These are phyloP conservation scores for Hyposoter dolosus DNA, from an alignment of 2,888 invertebrate species.

Conservation along the genomic window DNA sequence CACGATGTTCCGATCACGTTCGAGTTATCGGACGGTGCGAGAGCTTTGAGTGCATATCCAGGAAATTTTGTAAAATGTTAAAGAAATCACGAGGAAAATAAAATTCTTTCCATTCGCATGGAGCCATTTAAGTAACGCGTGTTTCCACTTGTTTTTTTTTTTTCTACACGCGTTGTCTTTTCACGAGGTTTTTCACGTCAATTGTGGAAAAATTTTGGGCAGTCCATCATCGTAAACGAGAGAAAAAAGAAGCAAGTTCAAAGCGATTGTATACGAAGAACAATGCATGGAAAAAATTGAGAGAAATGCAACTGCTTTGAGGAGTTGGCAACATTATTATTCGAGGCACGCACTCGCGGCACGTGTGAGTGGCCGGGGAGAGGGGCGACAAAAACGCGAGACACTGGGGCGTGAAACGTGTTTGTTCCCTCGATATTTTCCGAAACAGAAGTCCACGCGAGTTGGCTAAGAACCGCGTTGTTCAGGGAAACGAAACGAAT, in stretches of 20 bases:
- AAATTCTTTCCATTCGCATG: neutral
- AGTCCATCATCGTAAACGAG: too few species aligned
- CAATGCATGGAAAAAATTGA: neutral
- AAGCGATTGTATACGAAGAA: neutral
- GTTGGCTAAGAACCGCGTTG: conserved; percentile 34
- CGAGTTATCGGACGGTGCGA: conserved; percentile 26
- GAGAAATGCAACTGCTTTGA: conserved; percentile 2
- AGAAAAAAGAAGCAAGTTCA: neutral
- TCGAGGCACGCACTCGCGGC: conserved; percentile 30
- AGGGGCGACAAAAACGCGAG: conserved; percentile 1
- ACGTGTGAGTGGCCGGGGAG: neutral
- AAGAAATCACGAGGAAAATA: conserved; percentile 16
- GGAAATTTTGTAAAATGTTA: conserved; percentile 14
- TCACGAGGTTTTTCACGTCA: neutral
- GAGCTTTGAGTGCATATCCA: neutral
- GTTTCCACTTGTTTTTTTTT: neutral
- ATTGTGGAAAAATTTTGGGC: neutral
- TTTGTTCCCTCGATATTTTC: conserved; percentile 32
- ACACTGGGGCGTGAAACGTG: conserved; percentile 63
- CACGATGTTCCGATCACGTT: conserved; percentile 34
- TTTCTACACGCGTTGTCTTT: too few species aligned
- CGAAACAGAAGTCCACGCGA: conserved; percentile 45
- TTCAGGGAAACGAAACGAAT: conserved; percentile 32
- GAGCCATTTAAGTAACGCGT: neutral
- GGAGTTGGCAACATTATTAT: conserved; percentile 31